Conservation (phyloP, 1,140 invertebrate species). For the Hyles vespertilio region DNA sequence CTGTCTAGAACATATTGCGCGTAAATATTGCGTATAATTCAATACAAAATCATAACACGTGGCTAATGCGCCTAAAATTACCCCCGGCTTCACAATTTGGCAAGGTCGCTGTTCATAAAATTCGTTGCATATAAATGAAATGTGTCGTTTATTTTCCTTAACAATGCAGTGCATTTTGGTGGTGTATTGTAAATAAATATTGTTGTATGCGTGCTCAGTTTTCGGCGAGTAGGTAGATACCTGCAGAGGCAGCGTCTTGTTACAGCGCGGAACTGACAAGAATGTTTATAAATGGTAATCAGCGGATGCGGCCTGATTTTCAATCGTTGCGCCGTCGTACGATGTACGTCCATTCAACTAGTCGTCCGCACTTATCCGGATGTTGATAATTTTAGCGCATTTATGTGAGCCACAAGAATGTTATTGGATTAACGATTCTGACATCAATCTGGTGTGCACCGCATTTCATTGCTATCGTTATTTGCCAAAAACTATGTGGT, state of each 20-base stretch:
- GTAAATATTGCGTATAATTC: no score
- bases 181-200: no score
- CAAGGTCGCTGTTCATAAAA: no score
- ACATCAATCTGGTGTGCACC: background rate
- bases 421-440: conserved; percentile 18
- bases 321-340: conserved; percentile 29
- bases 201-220: no score
- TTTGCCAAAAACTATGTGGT: no score
- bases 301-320: conserved; percentile 48
- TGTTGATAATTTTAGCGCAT: conserved; percentile 38
- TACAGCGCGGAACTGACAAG: conserved; percentile 31
- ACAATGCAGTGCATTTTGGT: background rate
- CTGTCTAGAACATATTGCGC: no score
- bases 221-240: no score
- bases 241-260: conserved; percentile 12
- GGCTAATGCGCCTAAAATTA: no score
- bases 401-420: conserved; percentile 25
- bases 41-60: no score
- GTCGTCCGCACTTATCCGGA: conserved; percentile 32
- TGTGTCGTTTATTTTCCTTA: background rate
- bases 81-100: no score
- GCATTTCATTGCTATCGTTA: background rate
- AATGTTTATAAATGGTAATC: conserved; percentile 44
- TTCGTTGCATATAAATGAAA: no score
- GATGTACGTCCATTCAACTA: conserved; percentile 33